Base-by-base conservation (phyloP, 2,888 invertebrate species). In the Perithous albicinctus region DNA sequence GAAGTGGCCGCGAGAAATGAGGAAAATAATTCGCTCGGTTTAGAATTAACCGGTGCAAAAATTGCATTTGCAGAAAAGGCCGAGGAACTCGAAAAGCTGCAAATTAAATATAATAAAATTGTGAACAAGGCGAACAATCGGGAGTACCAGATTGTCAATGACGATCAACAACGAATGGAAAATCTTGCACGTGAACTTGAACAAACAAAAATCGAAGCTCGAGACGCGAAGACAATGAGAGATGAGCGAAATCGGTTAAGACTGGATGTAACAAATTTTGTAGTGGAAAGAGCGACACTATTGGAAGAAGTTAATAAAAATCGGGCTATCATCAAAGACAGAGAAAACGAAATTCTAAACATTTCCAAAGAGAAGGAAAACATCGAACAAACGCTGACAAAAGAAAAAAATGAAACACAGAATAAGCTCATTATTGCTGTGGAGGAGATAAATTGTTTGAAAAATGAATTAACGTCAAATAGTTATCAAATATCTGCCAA, bases 271-370 rank as follows among this genome's bases (percentile, higher is more conserved):
- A 43, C 38, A 54, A 51, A 15, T 59, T 35, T 81, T 1, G 63
- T 46, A 26, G 23, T 29, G 4, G 86, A 88, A n/a, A 86, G 75
- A 63, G 78, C 79, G 2, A 32, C 48, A 4, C 32, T 83, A 18
- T 67, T 76, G 12, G 67, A 81, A 18, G 86, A 87, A 67, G 64
- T 79, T 35, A 77, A 78, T 1, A 78, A 63, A 66, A 67, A 84
- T 74, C 82, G 82, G 1, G 48, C 73, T 10, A 26, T 54, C 12
- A 66, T 87, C 6, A 67, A 59, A 12, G 83, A 73, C 29, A 86
- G 75, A 12, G 79, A 81, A 51, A 82, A 86, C 1, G 78, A 84
- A 41, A 82, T 88, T 3, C 78, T 63, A 10, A 69, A 51, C 41
- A 73, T 85, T 1, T 43, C 73, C 7, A 41, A n/a, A 8, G 84